Evolutionary conservation across 2,888 invertebrate species (phyloP), one percentile per base, ranked within the genome.

Genomic region (Chrysolina oricalcia): DNA sequence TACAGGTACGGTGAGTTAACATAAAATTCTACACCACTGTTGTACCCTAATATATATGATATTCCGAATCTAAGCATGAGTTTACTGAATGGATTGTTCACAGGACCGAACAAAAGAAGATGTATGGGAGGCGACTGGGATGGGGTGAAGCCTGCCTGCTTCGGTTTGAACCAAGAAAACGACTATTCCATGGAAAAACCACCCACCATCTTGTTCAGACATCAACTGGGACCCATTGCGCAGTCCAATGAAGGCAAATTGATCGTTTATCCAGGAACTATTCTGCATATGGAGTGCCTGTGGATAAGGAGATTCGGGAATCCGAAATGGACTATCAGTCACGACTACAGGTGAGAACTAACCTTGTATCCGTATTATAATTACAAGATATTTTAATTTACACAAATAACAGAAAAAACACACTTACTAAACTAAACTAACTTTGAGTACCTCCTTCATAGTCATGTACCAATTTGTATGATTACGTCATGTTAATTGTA

Each of bases 101-200:
- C 35, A 87, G 96, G 96, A 0, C 93, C 94, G 0, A 93, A 92
- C 78, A 91, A 91, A 1, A 89, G 95, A 15, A 91, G 92, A 72
- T 96, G 96, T 85, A 90, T 94, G 69, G 93, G 94, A 56, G 96
- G 96, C 0, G 92, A 93, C 59, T 96, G 96, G 96, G 94, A 95
- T 68, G 95, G 95, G 1, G 90, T 91, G 6, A 94, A 93, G 83
- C 95, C 96, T 0, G 90, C 92, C 0, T 96, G 96, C 86, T 92
- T 93, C 81, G 96, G 96, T 0, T 90, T 96, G 0, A 96, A 95
- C 85, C 96, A 96, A 86, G 94, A 95, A 85, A 95, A 95, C 82
- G 96, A 96, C 85, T 96, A 96, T 87, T 95, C 95, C 17, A 93
- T 96, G 93, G 95, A 95, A 85, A 95, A 95, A 86, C 93, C 95